Evolutionary conservation across 2,888 invertebrate genomes (phyloP).

Genomic region (Heliconius ethilla): DNA sequence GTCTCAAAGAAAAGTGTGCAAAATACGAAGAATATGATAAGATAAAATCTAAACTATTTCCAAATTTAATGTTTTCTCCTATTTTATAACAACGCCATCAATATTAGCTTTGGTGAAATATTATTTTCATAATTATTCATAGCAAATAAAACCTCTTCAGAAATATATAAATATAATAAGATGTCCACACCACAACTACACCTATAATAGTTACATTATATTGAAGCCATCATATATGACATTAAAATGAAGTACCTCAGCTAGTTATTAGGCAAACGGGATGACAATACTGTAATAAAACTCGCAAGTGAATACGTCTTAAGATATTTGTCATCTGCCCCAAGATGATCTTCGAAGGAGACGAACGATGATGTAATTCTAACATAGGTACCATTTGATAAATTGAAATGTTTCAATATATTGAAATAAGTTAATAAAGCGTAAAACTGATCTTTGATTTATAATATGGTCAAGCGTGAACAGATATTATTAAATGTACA

Average conservation of each 20-base stretch:
- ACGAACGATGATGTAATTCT: constrained; percentile 53
- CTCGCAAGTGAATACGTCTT: constrained; percentile 49
- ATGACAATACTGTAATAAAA: constrained; percentile 56
- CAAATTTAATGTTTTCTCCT: neutral
- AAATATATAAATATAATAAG: neutral
- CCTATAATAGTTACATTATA: constrained; percentile 46
- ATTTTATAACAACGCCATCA: neutral
- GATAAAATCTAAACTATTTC: no score
- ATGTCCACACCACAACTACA: neutral
- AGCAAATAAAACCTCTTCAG: neutral
- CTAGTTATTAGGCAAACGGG: constrained; percentile 53
- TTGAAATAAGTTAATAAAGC: neutral
- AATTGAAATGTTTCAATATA: neutral
- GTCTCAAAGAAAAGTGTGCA: no score
- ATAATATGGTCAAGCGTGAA: neutral
- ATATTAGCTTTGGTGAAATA: neutral
- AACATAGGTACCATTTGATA: constrained; percentile 40
- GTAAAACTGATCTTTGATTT: neutral
- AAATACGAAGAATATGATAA: no score
- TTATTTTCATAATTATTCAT: neutral
- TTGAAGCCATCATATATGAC: constrained; percentile 44
- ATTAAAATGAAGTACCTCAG: constrained; percentile 50
- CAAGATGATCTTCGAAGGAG: constrained; percentile 38
- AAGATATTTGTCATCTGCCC: constrained; percentile 54
- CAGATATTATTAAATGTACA: neutral